phyloP scores from a whole-genome alignment of 1,140 invertebrate genomes.

The Orius laevigatus region DNA sequence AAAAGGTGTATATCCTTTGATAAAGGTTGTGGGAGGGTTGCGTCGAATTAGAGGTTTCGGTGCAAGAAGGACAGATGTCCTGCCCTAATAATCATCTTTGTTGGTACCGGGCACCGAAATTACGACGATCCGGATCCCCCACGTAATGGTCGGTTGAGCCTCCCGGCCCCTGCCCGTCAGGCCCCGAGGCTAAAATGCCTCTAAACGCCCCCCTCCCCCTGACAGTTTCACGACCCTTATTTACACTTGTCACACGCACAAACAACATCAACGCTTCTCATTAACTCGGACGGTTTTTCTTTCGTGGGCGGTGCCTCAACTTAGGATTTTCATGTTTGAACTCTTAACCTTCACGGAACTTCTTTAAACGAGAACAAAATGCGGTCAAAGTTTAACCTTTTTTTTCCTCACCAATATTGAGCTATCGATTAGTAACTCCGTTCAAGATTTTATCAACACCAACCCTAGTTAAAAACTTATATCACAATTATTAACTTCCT shows the following conservation, averaged over 20 bases:
- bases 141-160: not conserved
- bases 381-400: too few species aligned
- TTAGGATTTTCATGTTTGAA: too few species aligned
- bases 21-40: not conserved
- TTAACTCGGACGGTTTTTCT: not conserved
- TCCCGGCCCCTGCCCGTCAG: not conserved
- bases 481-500: too few species aligned
- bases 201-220: not conserved
- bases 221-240: not conserved
- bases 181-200: not conserved
- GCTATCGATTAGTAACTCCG: too few species aligned
- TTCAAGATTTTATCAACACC: too few species aligned
- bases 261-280: slow-evolving; percentile 1
- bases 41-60: not conserved
- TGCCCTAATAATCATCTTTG: slow-evolving; percentile 2
- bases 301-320: too few species aligned
- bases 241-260: slow-evolving; percentile 9
- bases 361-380: too few species aligned
- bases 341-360: too few species aligned
- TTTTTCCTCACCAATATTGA: too few species aligned
- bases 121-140: not conserved
- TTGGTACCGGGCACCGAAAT: not conserved
- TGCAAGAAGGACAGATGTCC: slow-evolving; percentile 5
- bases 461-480: too few species aligned
- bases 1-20: not conserved